Conservation (phyloP, 2,113 vertebrate genomes). For the Cervus canadensis region DNA sequence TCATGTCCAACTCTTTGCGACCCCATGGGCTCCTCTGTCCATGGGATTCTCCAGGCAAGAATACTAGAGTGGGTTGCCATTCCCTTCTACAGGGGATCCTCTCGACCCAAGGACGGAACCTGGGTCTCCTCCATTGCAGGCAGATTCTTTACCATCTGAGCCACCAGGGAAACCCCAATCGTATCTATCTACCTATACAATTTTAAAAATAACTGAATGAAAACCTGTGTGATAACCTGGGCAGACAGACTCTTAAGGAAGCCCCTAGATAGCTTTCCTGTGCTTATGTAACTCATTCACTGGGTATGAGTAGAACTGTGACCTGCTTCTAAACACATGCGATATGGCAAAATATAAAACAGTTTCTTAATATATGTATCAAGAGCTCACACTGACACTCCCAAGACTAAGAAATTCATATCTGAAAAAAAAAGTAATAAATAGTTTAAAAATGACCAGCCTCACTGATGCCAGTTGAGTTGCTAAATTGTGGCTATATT, state of each 20-base stretch:
- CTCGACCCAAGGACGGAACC: background rate
- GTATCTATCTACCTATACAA: background rate
- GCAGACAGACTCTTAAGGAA: background rate
- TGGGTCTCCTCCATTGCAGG: background rate
- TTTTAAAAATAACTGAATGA: background rate
- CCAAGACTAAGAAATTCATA: background rate
- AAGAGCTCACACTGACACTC: background rate
- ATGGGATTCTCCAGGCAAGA: background rate
- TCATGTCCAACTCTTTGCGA: background rate
- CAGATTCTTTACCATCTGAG: background rate
- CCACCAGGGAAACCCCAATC: background rate
- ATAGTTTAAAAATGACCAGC: background rate
- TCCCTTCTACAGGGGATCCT: background rate
- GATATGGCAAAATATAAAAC: background rate
- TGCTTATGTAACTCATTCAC: background rate
- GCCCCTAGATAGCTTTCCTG: background rate
- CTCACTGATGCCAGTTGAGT: background rate
- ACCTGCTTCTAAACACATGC: background rate
- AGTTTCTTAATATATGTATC: background rate
- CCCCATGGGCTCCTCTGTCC: background rate
- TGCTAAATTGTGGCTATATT: background rate
- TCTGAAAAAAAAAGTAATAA: background rate
- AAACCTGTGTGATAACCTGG: background rate
- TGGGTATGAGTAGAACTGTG: background rate
- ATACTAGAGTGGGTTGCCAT: background rate